Percentiles rank a stretch among this genome's conserved stretches.
Conservation (phyloP, 2,797 vertebrate species). For the Parauchenoglanis ngamensis region DNA sequence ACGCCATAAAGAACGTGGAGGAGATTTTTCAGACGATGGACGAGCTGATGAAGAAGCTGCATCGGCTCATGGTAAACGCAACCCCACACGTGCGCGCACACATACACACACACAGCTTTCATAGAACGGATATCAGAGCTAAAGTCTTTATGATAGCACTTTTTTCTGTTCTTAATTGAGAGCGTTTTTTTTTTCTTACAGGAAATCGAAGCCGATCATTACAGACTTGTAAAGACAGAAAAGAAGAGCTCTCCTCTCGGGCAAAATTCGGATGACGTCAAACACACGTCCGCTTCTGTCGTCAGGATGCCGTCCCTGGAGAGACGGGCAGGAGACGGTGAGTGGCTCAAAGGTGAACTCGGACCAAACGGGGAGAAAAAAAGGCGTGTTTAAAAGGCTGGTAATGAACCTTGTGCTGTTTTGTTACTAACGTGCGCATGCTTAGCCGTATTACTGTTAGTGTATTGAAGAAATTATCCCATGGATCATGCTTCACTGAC, state of each 20-base stretch:
- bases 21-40: constrained; percentile 78
- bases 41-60: constrained; percentile 72
- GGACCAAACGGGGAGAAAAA: not conserved
- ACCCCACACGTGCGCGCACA: no score
- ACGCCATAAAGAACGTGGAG: constrained; percentile 72
- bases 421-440: not conserved
- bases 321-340: constrained; percentile 68
- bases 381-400: not conserved
- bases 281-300: constrained; percentile 58
- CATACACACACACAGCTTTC: not conserved
- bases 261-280: constrained; percentile 60
- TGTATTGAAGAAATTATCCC: not conserved
- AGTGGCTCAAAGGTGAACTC: constrained; percentile 38
- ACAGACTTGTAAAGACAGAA: constrained; percentile 70
- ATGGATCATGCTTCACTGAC: not conserved
- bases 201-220: constrained; percentile 76
- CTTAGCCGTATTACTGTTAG: not conserved
- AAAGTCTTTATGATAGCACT: not conserved
- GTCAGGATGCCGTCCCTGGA: constrained; percentile 67
- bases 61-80: constrained; percentile 68
- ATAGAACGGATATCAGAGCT: not conserved
- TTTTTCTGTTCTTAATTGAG: not conserved
- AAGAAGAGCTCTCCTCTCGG: constrained; percentile 47
- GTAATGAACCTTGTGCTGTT: not conserved
- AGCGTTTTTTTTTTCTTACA: constrained; percentile 45